Base-by-base conservation (phyloP, 2,113 vertebrate genomes). In the Mesitornis unicolor region DNA sequence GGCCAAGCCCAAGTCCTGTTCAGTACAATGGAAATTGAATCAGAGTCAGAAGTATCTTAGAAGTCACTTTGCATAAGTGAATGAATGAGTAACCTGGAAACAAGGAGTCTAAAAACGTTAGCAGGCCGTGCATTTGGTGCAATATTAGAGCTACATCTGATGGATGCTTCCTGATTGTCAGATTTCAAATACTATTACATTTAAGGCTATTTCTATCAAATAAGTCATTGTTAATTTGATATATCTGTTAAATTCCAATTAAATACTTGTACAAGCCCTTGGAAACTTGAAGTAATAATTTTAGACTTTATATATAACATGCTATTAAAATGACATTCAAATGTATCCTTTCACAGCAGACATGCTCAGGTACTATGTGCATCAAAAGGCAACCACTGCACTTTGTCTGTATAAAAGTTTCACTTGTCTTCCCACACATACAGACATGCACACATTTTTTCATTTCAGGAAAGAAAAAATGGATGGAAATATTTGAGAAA, bases 181-280 rank as follows among this genome's bases (percentile, higher is more conserved):
- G 4, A 63, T 93, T 95, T 93, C 69, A 95, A 97, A 93, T 68
- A 91, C 7, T 3, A 9, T 11, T 11, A 71, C 54, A 54, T 43
- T 89, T 48, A 47, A 91, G 75, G 59, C 83, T 93, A 93, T 73
- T 96, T 93, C 61, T 35, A 59, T 71, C 76, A 82, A 95, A 84
- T 87, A 95, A 91, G 60, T 40, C 67, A 18, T 21, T 74, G 35
- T 17, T 94, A 77, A 96, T 93, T 93, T 61, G n/a, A 88, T 95
- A 92, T 56, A 88, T 65, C 77, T 89, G 6, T 42, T 85, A 71
- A 87, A 48, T 57, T 71, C 78, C 96, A 90, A 95, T 91, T 84
- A 95, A 93, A 90, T 87, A 82, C 38, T 79, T 93, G 85, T 82
- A 84, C 80, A 80, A 90, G 53, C 29, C 75, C 57, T 47, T 91